Percentiles rank a stretch among this genome's conserved stretches.
These are phyloP conservation scores for Erebia epiphron DNA, from an alignment of 2,888 invertebrate genomes.

Conservation along the genomic window DNA sequence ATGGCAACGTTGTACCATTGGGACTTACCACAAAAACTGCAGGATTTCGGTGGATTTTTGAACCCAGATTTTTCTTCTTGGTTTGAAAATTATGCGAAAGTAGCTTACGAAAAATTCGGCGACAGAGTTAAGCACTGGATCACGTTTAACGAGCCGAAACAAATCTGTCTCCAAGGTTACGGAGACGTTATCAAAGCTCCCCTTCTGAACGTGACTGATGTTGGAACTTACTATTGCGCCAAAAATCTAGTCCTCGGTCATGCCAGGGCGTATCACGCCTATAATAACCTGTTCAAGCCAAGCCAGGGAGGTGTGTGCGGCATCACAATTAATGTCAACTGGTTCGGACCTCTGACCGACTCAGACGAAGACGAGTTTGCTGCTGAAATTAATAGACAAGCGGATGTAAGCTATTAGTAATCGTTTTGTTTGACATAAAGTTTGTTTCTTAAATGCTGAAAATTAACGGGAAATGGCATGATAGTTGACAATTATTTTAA, in stretches of 20 bases:
- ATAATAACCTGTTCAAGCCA: slow-evolving; percentile 59
- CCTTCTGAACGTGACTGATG: slow-evolving; percentile 62
- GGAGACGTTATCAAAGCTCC: slow-evolving; percentile 58
- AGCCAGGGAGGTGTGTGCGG: slow-evolving; percentile 52
- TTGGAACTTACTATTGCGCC: slow-evolving; percentile 76
- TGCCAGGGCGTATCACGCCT: slow-evolving; percentile 68
- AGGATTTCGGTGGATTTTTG: slow-evolving; percentile 79
- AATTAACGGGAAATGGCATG: no score
- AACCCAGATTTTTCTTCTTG: slow-evolving; percentile 69
- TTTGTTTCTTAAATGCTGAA: no score
- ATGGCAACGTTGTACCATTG: slow-evolving; percentile 82
- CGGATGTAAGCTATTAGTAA: slow-evolving; percentile 46
- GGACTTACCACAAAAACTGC: slow-evolving; percentile 80
- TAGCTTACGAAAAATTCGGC: slow-evolving; percentile 69
- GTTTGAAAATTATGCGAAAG: slow-evolving; percentile 75
- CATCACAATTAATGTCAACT: slow-evolving; percentile 50
- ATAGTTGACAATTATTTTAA: no score
- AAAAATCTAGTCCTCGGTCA: slow-evolving; percentile 80
- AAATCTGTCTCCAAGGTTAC: slow-evolving; percentile 71
- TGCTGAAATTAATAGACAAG: slow-evolving; percentile 51
- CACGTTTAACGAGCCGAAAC: slow-evolving; percentile 82
- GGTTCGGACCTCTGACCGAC: slow-evolving; percentile 58
- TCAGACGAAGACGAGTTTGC: slow-evolving; percentile 58
- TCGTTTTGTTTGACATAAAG: no score
- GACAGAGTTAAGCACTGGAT: slow-evolving; percentile 81